These are phyloP conservation scores for Montipora capricornis DNA, from an alignment of 64 coral and sea anemone species.

Conservation along the genomic window DNA sequence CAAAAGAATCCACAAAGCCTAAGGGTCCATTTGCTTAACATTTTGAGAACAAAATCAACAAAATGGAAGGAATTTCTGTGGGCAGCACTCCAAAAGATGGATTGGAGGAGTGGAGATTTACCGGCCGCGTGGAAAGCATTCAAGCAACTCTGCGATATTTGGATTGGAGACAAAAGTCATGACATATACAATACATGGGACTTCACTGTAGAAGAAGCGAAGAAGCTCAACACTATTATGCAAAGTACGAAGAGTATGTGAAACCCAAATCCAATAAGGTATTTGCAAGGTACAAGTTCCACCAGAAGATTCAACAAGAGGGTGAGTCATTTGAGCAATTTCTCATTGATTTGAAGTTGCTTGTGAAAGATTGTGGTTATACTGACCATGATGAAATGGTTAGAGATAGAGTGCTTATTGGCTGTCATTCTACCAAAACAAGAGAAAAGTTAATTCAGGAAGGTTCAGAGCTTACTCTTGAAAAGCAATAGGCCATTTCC, in stretches of 20 bases:
- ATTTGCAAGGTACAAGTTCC: conserved; percentile 59
- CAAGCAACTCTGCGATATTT: no score
- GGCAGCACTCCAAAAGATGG: no score
- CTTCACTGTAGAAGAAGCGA: background rate
- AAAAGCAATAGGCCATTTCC: conserved; percentile 3
- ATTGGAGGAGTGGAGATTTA: no score
- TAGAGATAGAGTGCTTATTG: conserved; percentile 55
- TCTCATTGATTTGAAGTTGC: no score
- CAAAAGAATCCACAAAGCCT: no score
- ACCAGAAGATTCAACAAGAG: conserved; percentile 51
- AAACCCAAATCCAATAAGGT: conserved; percentile 1
- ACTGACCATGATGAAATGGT: conserved; percentile 30
- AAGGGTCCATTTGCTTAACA: no score
- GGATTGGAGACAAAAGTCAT: no score
- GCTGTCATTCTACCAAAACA: conserved; percentile 14
- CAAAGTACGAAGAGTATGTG: background rate
- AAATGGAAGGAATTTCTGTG: no score
- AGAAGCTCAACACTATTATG: background rate
- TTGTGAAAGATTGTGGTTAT: no score
- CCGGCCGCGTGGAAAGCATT: no score
- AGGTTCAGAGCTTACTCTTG: conserved; percentile 45
- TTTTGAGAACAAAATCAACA: no score
- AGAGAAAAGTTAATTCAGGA: conserved; percentile 55
- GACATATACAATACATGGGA: background rate
- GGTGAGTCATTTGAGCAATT: conserved; percentile 26